phyloP scores from a whole-genome alignment of 2,888 invertebrate species.

The Stramonita haemastoma region DNA sequence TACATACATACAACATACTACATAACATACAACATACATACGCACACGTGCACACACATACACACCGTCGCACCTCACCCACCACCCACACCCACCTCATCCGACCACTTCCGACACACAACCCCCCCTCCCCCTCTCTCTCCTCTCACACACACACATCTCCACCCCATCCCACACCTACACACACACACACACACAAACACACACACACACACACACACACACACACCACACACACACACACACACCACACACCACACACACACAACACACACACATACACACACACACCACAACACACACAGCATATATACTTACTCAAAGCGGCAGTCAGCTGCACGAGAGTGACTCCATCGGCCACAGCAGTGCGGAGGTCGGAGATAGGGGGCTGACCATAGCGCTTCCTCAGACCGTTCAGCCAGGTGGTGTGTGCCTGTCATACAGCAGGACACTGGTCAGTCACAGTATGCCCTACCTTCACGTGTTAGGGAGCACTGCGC shows the following conservation, averaged over 20 bases:
- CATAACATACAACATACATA: no score
- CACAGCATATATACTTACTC: conserved; percentile 54
- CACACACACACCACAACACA: neutral
- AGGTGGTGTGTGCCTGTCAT: conserved; percentile 64
- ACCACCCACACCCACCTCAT: no score
- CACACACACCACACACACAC: neutral
- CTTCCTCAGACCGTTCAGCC: conserved; percentile 63
- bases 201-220: neutral
- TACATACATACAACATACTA: no score
- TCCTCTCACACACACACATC: no score
- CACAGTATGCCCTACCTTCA: no score
- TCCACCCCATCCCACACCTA: neutral
- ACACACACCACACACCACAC: neutral
- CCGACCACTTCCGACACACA: no score
- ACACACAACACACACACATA: neutral
- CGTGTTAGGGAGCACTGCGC: no score
- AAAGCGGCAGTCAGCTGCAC: conserved; percentile 59
- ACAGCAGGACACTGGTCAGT: neutral
- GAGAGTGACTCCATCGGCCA: conserved; percentile 65
- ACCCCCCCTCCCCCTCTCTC: no score
- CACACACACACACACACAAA: neutral
- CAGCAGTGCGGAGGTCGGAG: conserved; percentile 60
- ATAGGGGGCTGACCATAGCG: conserved; percentile 51
- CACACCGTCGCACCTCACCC: no score
- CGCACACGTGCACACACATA: no score